These are phyloP conservation scores for Grammomys dolichurus DNA, from an alignment of 2,113 vertebrate species.

Conservation along the genomic window DNA sequence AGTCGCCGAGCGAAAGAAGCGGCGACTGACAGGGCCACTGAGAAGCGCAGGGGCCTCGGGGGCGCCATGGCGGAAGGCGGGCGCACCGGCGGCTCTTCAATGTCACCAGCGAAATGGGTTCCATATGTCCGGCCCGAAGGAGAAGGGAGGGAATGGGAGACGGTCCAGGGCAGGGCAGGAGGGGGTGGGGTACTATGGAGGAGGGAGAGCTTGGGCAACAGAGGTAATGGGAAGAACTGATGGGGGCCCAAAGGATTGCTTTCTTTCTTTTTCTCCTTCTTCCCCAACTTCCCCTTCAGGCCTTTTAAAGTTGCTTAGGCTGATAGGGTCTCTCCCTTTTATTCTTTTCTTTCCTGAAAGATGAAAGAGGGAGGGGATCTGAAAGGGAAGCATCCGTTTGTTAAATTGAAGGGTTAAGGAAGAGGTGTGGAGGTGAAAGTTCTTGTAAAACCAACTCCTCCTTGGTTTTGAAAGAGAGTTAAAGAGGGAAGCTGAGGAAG, in stretches of 20 bases:
- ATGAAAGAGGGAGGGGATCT: slow-evolving; percentile 10
- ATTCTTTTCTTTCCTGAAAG: slow-evolving; percentile 58
- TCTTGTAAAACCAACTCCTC: neutral
- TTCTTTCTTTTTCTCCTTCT: neutral
- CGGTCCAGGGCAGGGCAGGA: slow-evolving; percentile 43
- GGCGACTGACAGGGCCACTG: slow-evolving; percentile 82
- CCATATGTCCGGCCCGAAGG: slow-evolving; percentile 85
- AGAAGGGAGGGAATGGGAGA: slow-evolving; percentile 62
- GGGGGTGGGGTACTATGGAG: neutral
- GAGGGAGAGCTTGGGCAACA: neutral
- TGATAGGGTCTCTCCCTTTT: slow-evolving; percentile 39
- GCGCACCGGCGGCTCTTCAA: slow-evolving; percentile 86
- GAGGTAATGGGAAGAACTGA: neutral
- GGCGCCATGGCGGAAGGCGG: slow-evolving; percentile 85
- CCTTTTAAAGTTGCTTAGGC: slow-evolving; percentile 46
- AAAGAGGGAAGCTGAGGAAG: neutral
- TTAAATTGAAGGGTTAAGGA: neutral
- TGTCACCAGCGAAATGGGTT: slow-evolving; percentile 89
- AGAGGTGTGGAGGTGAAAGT: slow-evolving; percentile 57
- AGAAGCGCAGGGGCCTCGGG: slow-evolving; percentile 82
- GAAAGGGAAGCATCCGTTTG: neutral
- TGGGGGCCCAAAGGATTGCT: neutral
- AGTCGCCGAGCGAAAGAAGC: slow-evolving; percentile 76
- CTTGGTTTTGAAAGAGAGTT: neutral
- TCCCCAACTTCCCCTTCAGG: slow-evolving; percentile 25